A percentile compares a stretch with the other conserved stretches of the same genome.
These are phyloP conservation scores for Drosophila grimshawi DNA, from an alignment of 1,140 invertebrate species.

Conservation along the genomic window DNA sequence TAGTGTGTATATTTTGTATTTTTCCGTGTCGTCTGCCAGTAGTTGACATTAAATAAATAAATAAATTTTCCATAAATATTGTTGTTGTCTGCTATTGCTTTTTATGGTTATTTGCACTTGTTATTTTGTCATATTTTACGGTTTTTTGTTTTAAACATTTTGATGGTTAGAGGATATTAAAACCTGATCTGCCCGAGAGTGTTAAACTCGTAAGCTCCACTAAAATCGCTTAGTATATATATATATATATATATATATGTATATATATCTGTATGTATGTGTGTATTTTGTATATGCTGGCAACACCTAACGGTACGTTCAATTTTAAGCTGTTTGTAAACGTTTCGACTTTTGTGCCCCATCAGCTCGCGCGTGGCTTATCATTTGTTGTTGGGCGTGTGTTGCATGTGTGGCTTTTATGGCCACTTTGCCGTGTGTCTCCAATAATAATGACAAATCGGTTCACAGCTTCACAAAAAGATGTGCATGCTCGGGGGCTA, in stretches of 20 bases:
- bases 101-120: background rate
- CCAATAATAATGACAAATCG: conserved; percentile 82
- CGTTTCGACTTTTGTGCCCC: conserved; percentile 59
- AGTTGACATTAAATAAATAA: too few relatives aligned
- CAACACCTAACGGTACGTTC: conserved; percentile 12
- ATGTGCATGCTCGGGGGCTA: background rate
- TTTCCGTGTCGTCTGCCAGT: too few relatives aligned
- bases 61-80: too few relatives aligned
- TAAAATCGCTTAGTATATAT: background rate
- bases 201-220: conserved; percentile 4
- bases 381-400: conserved; percentile 17
- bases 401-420: conserved; percentile 44
- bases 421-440: conserved; percentile 49
- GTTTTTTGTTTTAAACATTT: background rate
- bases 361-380: conserved; percentile 14
- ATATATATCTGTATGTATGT: conserved; percentile 3
- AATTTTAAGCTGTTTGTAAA: conserved; percentile 70
- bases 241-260: background rate
- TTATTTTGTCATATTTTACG: background rate
- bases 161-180: conserved; percentile 12
- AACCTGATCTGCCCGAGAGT: background rate
- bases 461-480: conserved; percentile 50
- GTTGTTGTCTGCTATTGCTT: background rate
- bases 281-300: background rate
- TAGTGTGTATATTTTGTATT: too few relatives aligned